Percentiles rank a stretch among this genome's conserved stretches.
Evolutionary conservation across 2,888 invertebrate genomes (phyloP).

Genomic region (Kuschelorhynchus macadamiae): DNA sequence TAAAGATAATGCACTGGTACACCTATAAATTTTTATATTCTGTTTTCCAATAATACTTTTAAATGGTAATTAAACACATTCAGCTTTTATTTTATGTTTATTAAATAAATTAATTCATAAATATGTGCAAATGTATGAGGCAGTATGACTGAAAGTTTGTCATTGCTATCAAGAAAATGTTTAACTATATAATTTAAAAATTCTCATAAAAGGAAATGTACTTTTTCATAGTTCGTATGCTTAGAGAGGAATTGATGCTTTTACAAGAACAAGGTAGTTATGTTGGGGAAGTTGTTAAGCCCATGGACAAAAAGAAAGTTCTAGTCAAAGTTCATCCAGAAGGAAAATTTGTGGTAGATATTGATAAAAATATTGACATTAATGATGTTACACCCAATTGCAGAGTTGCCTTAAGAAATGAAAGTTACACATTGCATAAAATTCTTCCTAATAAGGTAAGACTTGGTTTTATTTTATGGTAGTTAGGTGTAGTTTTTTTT

Average conservation of each 20-base stretch:
- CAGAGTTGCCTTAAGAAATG: constrained; percentile 96
- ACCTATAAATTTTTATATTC: too few relatives aligned
- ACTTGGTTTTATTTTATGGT: too few relatives aligned
- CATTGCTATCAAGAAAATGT: too few relatives aligned
- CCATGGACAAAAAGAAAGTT: constrained; percentile 99
- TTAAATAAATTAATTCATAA: too few relatives aligned
- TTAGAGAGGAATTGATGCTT: constrained; percentile 96
- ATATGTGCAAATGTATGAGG: too few relatives aligned
- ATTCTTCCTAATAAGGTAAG: constrained; percentile 96
- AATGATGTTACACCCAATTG: constrained; percentile 98
- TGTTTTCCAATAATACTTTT: too few relatives aligned
- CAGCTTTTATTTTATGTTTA: too few relatives aligned
- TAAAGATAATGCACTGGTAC: too few relatives aligned
- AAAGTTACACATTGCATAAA: constrained; percentile 98
- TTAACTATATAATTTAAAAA: too few relatives aligned
- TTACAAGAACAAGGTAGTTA: constrained; percentile 99
- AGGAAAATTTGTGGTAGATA: constrained; percentile 99
- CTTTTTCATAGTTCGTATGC: constrained; percentile 85
- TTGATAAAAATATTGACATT: constrained; percentile 99
- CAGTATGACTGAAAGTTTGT: too few relatives aligned
- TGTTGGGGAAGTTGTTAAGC: constrained; percentile 99
- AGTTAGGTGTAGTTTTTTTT: constrained; percentile 10
- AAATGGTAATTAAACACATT: too few relatives aligned
- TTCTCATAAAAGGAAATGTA: neutral
- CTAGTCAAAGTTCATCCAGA: constrained; percentile 99